These are phyloP conservation scores for Iphiclides podalirius DNA, from an alignment of 2,888 invertebrate genomes.

Conservation along the genomic window DNA sequence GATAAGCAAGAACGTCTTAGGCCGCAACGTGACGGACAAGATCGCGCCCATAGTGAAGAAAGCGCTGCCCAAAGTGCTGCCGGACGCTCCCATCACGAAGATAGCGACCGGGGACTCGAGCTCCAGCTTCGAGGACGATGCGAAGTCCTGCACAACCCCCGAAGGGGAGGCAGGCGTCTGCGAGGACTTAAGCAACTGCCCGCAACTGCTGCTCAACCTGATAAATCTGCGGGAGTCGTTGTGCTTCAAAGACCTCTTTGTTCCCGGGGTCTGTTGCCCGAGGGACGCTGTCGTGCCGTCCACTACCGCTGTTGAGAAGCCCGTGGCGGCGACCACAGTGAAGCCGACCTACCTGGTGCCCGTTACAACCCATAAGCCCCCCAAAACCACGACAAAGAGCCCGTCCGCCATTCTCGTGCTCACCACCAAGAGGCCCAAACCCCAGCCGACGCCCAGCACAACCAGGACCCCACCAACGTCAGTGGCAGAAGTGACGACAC, in stretches of 20 bases:
- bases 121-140: constrained; percentile 68
- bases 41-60: constrained; percentile 85
- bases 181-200: constrained; percentile 93
- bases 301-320: constrained; percentile 50
- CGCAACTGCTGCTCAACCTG: constrained; percentile 89
- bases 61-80: constrained; percentile 63
- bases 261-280: constrained; percentile 96
- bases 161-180: constrained; percentile 89
- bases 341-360: constrained; percentile 68
- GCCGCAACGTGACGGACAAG: constrained; percentile 88
- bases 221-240: constrained; percentile 90
- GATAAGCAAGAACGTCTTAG: constrained; percentile 87
- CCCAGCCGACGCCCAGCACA: constrained; percentile 44
- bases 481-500: constrained; percentile 43
- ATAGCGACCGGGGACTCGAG: constrained; percentile 66
- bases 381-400: constrained; percentile 42
- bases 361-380: constrained; percentile 59
- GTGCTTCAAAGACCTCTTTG: constrained; percentile 94
- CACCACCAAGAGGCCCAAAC: constrained; percentile 53
- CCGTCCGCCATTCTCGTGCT: constrained; percentile 54
- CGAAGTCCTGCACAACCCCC: constrained; percentile 88
- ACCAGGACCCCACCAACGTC: constrained; percentile 35
- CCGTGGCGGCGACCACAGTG: constrained; percentile 55
- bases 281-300: constrained; percentile 62
- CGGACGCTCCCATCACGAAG: constrained; percentile 66